Conservation (phyloP, 2,113 vertebrate genomes). For the Myrmecobius fasciatus region DNA sequence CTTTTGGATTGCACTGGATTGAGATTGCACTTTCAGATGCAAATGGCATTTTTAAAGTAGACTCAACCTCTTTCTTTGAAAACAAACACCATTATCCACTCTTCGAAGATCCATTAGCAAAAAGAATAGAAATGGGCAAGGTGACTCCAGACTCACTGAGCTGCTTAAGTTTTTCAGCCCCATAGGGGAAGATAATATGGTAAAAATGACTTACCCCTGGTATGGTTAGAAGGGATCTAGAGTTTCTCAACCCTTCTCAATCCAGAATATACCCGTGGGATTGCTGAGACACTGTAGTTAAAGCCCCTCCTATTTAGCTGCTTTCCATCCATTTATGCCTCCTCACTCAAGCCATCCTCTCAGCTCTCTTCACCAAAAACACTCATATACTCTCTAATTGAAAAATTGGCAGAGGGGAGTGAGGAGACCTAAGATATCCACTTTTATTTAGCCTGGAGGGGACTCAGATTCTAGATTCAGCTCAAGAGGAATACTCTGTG, state of each 20-base stretch:
- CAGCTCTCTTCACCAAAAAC: background rate
- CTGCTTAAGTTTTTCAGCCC: background rate
- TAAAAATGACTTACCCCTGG: background rate
- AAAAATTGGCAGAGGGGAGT: background rate
- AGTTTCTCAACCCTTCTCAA: background rate
- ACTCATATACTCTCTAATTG: background rate
- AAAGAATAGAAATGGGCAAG: background rate
- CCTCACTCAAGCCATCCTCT: background rate
- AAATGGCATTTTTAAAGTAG: background rate
- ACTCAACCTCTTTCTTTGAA: background rate
- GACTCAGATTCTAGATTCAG: background rate
- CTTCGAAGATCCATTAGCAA: conserved; percentile 14
- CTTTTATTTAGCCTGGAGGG: background rate
- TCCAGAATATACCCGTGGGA: background rate
- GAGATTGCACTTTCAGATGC: background rate
- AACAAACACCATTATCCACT: background rate
- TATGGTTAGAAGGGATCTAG: background rate
- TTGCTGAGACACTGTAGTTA: background rate
- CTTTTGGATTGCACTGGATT: background rate
- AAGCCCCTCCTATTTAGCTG: background rate
- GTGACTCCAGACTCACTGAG: background rate
- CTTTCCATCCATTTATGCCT: background rate
- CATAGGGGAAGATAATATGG: background rate
- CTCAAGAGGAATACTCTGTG: background rate
- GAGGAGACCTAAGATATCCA: background rate